These are phyloP conservation scores for Drosophila serrata DNA, from an alignment of 1,140 invertebrate genomes.

Conservation along the genomic window DNA sequence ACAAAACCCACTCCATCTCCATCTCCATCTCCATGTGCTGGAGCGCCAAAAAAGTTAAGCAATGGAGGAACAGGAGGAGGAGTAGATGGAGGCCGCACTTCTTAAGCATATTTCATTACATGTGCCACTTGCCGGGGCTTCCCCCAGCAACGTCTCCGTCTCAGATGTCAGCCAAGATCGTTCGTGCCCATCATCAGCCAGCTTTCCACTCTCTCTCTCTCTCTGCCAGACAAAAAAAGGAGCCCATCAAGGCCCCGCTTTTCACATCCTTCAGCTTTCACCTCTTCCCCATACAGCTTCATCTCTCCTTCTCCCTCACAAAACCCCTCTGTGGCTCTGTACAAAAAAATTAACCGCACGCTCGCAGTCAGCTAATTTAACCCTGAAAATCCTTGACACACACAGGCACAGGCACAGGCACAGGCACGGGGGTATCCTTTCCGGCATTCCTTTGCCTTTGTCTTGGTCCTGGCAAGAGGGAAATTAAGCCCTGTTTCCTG, in stretches of 20 bases:
- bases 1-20: background rate
- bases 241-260: background rate
- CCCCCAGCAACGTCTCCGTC: conserved; percentile 25
- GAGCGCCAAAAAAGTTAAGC: conserved; percentile 52
- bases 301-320: background rate
- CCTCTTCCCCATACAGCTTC: background rate
- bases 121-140: conserved; percentile 27
- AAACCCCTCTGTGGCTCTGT: conserved; percentile 11
- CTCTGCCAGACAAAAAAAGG: background rate
- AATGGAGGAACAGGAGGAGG: conserved; percentile 36
- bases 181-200: conserved; percentile 57
- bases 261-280: background rate
- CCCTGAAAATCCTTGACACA: conserved; percentile 64
- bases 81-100: conserved; percentile 36
- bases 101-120: conserved; percentile 81
- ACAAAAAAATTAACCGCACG: conserved; percentile 78
- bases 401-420: too few relatives aligned
- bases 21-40: too few relatives aligned
- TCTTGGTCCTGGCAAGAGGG: conserved; percentile 23
- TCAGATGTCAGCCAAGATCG: conserved; percentile 76
- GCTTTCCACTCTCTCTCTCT: background rate
- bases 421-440: background rate
- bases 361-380: conserved; percentile 75
- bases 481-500: conserved; percentile 40
- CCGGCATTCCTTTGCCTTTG: conserved; percentile 9